These are phyloP conservation scores for Palythoa heliodiscus DNA, from an alignment of 92 coral and sea anemone genomes.

Conservation along the genomic window DNA sequence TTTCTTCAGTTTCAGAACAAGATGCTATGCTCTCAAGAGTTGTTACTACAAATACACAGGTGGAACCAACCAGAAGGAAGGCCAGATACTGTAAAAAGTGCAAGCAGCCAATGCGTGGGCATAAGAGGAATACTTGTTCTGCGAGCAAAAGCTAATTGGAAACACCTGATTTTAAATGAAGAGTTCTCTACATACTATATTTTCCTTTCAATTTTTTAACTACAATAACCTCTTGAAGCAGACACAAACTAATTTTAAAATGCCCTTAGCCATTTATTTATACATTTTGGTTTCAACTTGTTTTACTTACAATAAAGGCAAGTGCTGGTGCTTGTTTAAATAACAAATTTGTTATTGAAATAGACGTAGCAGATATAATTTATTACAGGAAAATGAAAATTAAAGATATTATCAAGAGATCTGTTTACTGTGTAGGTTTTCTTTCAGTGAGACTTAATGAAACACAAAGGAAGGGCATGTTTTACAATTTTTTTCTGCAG, in stretches of 20 bases:
- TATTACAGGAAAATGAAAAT: constrained; percentile 2
- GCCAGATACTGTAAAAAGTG: constrained; percentile 19
- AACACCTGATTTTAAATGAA: constrained; percentile 1
- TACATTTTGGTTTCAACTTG: constrained; percentile 11
- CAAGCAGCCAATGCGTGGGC: constrained; percentile 30
- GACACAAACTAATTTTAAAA: neutral
- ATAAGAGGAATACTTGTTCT: constrained; percentile 17
- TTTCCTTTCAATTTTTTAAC: neutral
- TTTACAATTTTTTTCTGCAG: neutral
- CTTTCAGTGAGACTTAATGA: neutral
- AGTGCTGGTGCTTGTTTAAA: constrained; percentile 13
- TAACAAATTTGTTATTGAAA: constrained; percentile 5
- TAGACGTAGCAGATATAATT: neutral
- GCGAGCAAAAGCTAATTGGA: constrained; percentile 3
- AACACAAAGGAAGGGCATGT: neutral
- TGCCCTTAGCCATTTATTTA: constrained; percentile 4
- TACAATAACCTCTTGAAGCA: constrained; percentile 19
- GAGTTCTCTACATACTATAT: neutral
- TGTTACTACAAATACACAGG: constrained; percentile 12
- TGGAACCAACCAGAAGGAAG: constrained; percentile 17
- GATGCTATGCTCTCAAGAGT: constrained; percentile 13
- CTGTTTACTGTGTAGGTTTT: neutral
- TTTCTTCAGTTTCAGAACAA: constrained; percentile 19
- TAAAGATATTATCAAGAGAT: neutral
- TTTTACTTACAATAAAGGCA: constrained; percentile 15